A percentile compares a stretch with the other conserved stretches of the same genome.
Conservation (phyloP, 2,113 vertebrate genomes). For the Crotalus viridis region DNA sequence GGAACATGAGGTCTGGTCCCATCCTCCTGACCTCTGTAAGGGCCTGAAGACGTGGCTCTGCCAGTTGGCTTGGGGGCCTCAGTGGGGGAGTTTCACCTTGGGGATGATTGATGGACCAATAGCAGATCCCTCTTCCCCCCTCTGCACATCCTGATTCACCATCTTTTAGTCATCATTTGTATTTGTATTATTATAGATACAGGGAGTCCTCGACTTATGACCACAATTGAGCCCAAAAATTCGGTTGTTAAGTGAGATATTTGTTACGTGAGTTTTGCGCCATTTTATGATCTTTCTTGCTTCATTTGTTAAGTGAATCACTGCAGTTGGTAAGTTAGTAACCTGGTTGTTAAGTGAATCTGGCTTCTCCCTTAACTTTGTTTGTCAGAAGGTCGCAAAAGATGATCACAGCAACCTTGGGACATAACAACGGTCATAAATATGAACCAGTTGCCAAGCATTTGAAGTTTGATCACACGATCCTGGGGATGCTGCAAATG, state of each 20-base stretch:
- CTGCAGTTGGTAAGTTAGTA: not conserved
- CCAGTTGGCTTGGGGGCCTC: not conserved
- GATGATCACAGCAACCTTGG: not conserved
- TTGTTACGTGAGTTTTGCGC: not conserved
- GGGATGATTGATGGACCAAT: not conserved
- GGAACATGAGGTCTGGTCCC: not conserved
- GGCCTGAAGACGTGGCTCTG: not conserved
- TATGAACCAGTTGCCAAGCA: not conserved
- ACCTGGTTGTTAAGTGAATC: not conserved
- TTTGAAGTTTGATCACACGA: not conserved
- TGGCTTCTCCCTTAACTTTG: not conserved
- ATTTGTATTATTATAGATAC: not conserved
- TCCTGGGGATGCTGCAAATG: not conserved
- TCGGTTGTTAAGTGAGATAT: not conserved
- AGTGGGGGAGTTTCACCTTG: not conserved
- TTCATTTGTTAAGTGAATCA: not conserved
- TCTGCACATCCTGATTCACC: not conserved
- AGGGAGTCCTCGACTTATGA: not conserved
- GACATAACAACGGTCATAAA: not conserved
- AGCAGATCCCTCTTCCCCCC: not conserved
- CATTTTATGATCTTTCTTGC: not conserved
- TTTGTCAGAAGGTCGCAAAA: not conserved
- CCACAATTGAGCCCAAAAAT: not conserved
- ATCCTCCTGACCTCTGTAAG: not conserved
- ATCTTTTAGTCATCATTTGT: not conserved